Base-by-base conservation (phyloP, 2,113 vertebrate species). In the Oncorhynchus mykiss region DNA sequence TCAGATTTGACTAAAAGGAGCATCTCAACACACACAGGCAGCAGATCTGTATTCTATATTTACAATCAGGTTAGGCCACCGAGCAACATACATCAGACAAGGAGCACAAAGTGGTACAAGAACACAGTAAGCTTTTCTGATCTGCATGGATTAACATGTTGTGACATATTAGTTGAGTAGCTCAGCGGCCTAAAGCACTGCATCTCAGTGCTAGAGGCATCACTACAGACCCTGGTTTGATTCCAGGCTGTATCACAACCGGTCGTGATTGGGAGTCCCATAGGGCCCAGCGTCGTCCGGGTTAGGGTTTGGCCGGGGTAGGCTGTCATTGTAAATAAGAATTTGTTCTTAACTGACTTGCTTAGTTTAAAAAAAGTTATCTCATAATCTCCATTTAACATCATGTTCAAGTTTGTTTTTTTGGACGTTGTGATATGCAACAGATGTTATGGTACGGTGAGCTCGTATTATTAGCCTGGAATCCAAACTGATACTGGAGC, bases 41-140 rank as follows among this genome's bases (percentile, higher is more conserved):
- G 79, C 76, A 80, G 72, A 78, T 80, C 80, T 85, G 82, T 88
- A 86, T 82, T 80, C 80, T 88, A 9, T 64, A 67, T 31, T 60
- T 60, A 60, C 59, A 60, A 60, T 60, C 20, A 6, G 59, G 59
- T 14, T 7, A 9, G n/a, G 8, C 65, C 11, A 67, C 14, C 65
- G 1, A 14, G 25, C 4, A 67, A 29, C 27, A 1, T 16, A 67
- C 27, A 31, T 25, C 64, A 66, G 64, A 13, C 64, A 66, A 24
- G 22, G 22, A 24, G 22, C 22, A 24, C 22, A 24, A 24, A 24
- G 22, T 0, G 22, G 22, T 24, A 24, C 22, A 24, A 24, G 59
- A 60, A n/a, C 59, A 60, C 6, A n/a, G n/a, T 60, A 4, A 60
- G 20, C 24, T 14, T 67, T 5, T 66, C 25, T 66, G 25, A 20